Base-by-base conservation (phyloP, 1,140 invertebrate genomes). In the Drosophila takahashii region DNA sequence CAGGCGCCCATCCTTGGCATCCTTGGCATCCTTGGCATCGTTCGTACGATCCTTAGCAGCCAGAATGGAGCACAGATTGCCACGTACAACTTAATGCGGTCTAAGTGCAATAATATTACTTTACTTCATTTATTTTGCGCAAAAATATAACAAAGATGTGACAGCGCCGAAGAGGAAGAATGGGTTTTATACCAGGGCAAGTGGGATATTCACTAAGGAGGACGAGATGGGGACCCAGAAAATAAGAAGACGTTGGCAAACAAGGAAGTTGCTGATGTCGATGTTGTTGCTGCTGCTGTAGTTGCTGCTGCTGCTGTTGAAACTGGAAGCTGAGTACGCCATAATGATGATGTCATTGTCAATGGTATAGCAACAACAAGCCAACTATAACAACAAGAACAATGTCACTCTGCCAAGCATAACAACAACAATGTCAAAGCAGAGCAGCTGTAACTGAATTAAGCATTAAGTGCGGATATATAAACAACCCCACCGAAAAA, bases 61-160 rank as follows among this genome's bases (percentile, higher is more conserved):
- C 50, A 37, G 13, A 67, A 22, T 61, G 51, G 29, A 78, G 77
- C 77, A 81, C 79, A 87, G 76, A 89, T 87, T 87, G 84, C 84
- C 84, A 87, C 84, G 84, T 87, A 87, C 84, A 87, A 79, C 77
- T 90, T 89, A 89, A 90, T 90, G 86, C 81, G 85, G 77, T 90
- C 85, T 90, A 90, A 90, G 86, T 90, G 87, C 86, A 90, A 90
- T 90, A 90, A 90, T 90, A 90, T 90, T 90, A 90, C 86, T 90
- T 90, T 83, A 79, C 81, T 90, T 90, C 79, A 90, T 90, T 90
- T 90, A 90, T 90, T 90, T 79, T 84, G 81, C 75, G 85, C 84
- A 90, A 90, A 90, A 90, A 90, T 90, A 90, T 90, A 79, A 90
- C 83, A 90, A 90, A 81, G 87, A 83, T 79, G 81, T 89, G 84